Percentiles rank a stretch among this genome's conserved stretches.
Conservation (phyloP, 2,888 invertebrate genomes). For the Leucozona laternaria region DNA sequence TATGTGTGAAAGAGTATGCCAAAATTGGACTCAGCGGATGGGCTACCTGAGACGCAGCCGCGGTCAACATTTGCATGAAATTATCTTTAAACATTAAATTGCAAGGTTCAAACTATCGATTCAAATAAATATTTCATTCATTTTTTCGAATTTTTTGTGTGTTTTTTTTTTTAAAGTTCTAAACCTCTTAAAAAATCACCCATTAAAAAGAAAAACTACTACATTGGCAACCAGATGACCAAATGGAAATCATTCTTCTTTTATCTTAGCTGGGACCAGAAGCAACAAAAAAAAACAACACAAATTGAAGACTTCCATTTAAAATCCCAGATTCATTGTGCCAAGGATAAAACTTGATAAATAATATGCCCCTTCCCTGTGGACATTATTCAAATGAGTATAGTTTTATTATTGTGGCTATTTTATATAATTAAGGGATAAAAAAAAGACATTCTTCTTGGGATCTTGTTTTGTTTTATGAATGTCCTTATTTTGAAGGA, state of each 20-base stretch:
- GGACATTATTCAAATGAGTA: conserved; percentile 24
- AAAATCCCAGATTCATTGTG: conserved; percentile 8
- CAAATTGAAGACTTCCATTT: conserved; percentile 14
- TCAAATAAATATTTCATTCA: no score
- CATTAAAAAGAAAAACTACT: neutral
- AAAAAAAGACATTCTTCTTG: neutral
- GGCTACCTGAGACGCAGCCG: no score
- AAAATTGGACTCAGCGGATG: no score
- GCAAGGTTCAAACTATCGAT: no score
- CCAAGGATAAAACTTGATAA: conserved; percentile 24
- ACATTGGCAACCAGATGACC: neutral
- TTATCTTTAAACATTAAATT: no score
- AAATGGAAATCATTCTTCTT: neutral
- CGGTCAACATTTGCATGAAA: no score
- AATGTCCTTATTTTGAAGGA: neutral
- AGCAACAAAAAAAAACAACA: neutral
- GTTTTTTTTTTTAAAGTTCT: no score
- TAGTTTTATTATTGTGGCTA: conserved; percentile 10
- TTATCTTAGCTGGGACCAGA: neutral
- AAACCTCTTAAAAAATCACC: neutral
- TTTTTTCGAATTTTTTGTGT: no score
- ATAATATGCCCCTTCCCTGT: conserved; percentile 8
- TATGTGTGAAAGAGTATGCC: no score
- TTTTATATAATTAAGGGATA: conserved; percentile 24
- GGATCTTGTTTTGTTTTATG: neutral